Conservation (phyloP, 2,113 vertebrate genomes). For the Sander lucioperca region DNA sequence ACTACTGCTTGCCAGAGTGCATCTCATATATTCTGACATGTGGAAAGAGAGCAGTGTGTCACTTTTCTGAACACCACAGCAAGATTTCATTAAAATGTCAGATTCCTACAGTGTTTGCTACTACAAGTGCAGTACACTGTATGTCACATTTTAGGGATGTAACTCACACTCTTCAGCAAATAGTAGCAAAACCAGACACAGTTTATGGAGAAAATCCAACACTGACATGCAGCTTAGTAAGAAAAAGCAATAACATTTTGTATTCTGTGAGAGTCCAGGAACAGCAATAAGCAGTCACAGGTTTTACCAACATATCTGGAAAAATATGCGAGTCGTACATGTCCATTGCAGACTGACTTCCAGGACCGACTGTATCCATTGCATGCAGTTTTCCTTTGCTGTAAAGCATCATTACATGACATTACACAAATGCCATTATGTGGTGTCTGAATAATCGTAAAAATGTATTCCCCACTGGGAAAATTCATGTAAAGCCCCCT, state of each 20-base stretch:
- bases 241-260: background rate
- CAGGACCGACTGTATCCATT: background rate
- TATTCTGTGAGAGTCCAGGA: background rate
- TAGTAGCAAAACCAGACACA: background rate
- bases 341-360: background rate
- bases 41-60: conserved; percentile 40
- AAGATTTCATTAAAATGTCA: conserved; percentile 47
- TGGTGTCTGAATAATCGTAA: no score
- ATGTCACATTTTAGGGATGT: conserved; percentile 47
- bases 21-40: conserved; percentile 24
- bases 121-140: background rate
- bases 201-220: background rate
- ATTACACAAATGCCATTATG: no score
- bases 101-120: conserved; percentile 26
- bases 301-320: background rate
- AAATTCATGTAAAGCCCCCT: no score
- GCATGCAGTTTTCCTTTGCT: background rate
- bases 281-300: background rate
- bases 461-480: no score
- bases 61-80: conserved; percentile 15
- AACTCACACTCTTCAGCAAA: conserved; percentile 32
- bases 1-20: conserved; percentile 15
- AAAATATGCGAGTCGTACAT: background rate
- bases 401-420: background rate
- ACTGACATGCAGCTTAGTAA: background rate